Evolutionary conservation across 64 coral and sea anemone species (phyloP).

Genomic region (Montipora sp.): DNA sequence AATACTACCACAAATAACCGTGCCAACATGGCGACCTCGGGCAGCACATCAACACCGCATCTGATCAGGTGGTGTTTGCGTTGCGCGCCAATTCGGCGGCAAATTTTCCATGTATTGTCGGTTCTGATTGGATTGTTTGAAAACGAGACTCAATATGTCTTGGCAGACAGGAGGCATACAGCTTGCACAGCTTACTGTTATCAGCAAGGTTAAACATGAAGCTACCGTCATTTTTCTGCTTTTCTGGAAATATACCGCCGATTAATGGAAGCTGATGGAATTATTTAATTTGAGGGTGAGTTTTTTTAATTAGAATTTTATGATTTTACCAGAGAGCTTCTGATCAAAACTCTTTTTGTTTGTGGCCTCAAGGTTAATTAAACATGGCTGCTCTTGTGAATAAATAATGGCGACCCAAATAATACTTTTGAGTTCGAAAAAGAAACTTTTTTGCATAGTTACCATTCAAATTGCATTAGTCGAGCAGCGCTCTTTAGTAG

Average conservation of each 20-base stretch:
- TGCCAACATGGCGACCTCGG: conserved; percentile 79
- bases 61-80: conserved; percentile 32
- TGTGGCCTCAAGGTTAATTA: not conserved
- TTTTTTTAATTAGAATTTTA: not conserved
- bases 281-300: not conserved
- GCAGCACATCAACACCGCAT: conserved; percentile 43
- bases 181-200: too few relatives aligned
- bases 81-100: conserved; percentile 57
- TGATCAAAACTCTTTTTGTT: too few relatives aligned
- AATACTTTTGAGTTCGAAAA: too few relatives aligned
- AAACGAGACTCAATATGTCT: conserved; percentile 15
- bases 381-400: not conserved
- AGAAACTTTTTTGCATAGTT: too few relatives aligned
- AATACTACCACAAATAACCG: conserved; percentile 76
- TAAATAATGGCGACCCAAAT: too few relatives aligned
- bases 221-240: not conserved
- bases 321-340: not conserved
- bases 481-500: too few relatives aligned
- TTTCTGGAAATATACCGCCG: not conserved
- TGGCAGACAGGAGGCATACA: not conserved
- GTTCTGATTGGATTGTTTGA: conserved; percentile 67
- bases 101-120: conserved; percentile 19
- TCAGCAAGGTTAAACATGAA: too few relatives aligned
- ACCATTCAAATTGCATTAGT: too few relatives aligned
- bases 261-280: not conserved